phyloP scores from a whole-genome alignment of 2,888 invertebrate genomes.

The Brachyptera risi region DNA sequence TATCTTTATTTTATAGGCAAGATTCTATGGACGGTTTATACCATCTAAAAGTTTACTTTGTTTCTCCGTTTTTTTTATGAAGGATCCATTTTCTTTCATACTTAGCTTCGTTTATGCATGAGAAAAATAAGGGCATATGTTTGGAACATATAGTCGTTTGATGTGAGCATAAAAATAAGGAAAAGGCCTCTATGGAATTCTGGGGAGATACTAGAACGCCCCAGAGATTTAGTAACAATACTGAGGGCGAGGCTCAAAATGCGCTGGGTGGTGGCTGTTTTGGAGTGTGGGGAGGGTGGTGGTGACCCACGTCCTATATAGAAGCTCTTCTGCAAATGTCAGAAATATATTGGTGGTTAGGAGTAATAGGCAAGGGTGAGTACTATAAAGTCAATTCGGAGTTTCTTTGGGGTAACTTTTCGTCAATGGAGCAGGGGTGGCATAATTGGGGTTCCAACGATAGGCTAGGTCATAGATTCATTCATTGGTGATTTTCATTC shows the following conservation, averaged over 20 bases:
- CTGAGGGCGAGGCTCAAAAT: conserved; percentile 17
- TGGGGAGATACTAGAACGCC: conserved; percentile 17
- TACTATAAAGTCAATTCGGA: conserved; percentile 27
- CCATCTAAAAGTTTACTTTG: too few species aligned
- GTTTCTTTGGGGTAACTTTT: conserved; percentile 10
- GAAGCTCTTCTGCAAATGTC: conserved; percentile 28
- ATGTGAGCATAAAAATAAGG: conserved; percentile 22
- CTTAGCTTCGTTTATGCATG: conserved; percentile 19
- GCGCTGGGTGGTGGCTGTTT: too few species aligned
- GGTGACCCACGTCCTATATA: conserved; percentile 19
- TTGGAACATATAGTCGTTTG: conserved; percentile 14
- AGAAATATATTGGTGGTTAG: conserved; percentile 30
- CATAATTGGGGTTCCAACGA: conserved; percentile 22
- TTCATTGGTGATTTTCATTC: conserved; percentile 21
- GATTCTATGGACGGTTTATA: too few species aligned
- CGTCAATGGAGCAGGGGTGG: conserved; percentile 18
- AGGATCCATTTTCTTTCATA: conserved; percentile 17
- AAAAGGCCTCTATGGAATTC: conserved; percentile 8
- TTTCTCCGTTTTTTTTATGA: background rate
- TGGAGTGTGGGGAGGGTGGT: too few species aligned
- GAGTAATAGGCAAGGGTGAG: conserved; percentile 23
- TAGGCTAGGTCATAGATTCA: conserved; percentile 4
- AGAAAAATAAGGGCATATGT: conserved; percentile 18
- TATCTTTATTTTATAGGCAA: too few species aligned
- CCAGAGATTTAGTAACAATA: conserved; percentile 28